A percentile compares a stretch with the other conserved stretches of the same genome.
These are phyloP conservation scores for Goniozus legneri DNA, from an alignment of 1,140 invertebrate species.

Conservation along the genomic window DNA sequence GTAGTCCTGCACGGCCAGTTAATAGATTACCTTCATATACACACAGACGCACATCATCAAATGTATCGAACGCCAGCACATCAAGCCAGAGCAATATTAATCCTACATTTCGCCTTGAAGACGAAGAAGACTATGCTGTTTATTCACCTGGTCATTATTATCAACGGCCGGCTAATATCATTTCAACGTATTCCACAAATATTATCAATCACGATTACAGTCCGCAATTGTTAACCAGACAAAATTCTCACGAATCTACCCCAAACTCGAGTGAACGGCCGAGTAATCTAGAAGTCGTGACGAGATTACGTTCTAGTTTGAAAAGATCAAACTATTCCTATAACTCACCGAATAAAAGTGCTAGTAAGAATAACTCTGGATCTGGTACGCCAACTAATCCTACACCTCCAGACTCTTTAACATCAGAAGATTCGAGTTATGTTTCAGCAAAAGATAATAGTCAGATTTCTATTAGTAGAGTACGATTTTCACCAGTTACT, in stretches of 20 bases:
- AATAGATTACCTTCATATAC: slow-evolving; percentile 51
- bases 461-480: slow-evolving; percentile 61
- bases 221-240: slow-evolving; percentile 53
- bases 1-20: slow-evolving; percentile 52
- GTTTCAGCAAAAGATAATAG: slow-evolving; percentile 76
- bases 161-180: slow-evolving; percentile 30
- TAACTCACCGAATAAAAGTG: slow-evolving; percentile 54
- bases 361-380: slow-evolving; percentile 60
- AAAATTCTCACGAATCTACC: slow-evolving; percentile 58
- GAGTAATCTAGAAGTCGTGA: slow-evolving; percentile 65
- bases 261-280: slow-evolving; percentile 61
- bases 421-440: slow-evolving; percentile 81
- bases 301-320: slow-evolving; percentile 71
- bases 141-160: slow-evolving; percentile 48
- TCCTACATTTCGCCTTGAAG: slow-evolving; percentile 64
- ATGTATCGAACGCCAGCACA: slow-evolving; percentile 66
- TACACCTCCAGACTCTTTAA: slow-evolving; percentile 79
- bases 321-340: slow-evolving; percentile 65
- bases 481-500: slow-evolving; percentile 77
- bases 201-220: slow-evolving; percentile 47
- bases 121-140: slow-evolving; percentile 57
- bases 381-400: slow-evolving; percentile 79
- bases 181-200: slow-evolving; percentile 25
- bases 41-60: slow-evolving; percentile 68
- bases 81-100: slow-evolving; percentile 58